phyloP scores from a whole-genome alignment of 1,140 invertebrate genomes.

The Batillaria attramentaria region DNA sequence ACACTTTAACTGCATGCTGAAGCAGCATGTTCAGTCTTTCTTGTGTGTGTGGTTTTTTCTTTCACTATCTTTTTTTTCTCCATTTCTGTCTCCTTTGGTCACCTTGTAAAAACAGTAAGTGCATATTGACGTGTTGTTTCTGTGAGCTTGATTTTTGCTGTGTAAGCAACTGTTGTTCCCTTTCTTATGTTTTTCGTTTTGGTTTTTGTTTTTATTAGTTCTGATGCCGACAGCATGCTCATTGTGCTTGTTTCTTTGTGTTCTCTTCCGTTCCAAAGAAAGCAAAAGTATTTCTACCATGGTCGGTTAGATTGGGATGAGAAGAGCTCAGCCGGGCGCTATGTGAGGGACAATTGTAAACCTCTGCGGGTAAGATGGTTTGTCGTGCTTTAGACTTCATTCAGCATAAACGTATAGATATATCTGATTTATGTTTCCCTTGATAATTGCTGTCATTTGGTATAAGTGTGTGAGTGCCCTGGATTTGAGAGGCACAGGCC shows the following conservation, averaged over 20 bases:
- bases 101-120: slow-evolving; percentile 25
- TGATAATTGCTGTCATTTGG: too few relatives aligned
- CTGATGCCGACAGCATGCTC: slow-evolving; percentile 22
- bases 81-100: neutral
- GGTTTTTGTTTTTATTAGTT: slow-evolving; percentile 15
- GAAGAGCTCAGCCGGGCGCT: slow-evolving; percentile 65
- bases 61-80: neutral
- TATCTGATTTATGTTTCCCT: too few relatives aligned
- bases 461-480: too few relatives aligned
- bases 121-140: slow-evolving; percentile 23
- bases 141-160: slow-evolving; percentile 34
- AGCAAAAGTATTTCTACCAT: slow-evolving; percentile 71
- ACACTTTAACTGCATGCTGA: too few relatives aligned
- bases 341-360: slow-evolving; percentile 89
- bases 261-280: slow-evolving; percentile 55
- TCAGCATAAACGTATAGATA: too few relatives aligned
- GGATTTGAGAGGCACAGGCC: too few relatives aligned
- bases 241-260: slow-evolving; percentile 27
- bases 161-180: slow-evolving; percentile 35
- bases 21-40: neutral
- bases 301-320: slow-evolving; percentile 71
- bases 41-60: neutral
- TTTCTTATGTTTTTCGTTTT: slow-evolving; percentile 23
- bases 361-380: slow-evolving; percentile 87
- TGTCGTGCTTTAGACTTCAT: too few relatives aligned